Evolutionary conservation across 64 coral and sea anemone species (phyloP), one percentile per base, ranked within the genome.

Genomic region (Porites lutea): DNA sequence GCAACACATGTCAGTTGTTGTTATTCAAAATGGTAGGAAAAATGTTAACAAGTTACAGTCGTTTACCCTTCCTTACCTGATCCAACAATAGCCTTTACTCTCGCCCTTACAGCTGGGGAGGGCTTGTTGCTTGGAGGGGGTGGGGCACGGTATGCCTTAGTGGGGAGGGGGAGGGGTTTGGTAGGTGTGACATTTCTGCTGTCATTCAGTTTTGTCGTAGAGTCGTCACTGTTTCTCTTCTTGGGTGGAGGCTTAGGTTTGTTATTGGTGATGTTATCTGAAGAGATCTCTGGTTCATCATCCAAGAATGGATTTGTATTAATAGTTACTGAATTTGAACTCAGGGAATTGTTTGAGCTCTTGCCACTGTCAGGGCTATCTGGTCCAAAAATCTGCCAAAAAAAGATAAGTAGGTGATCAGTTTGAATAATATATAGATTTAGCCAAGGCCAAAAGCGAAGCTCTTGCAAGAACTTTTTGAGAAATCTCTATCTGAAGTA

Each of bases 81-180:
- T 46, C 18, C 43, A 48, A 69, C 18, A 49, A 84, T 52, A 5
- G 81, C 63, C 19, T 52, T 84, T 7, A 84, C 61, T 67, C 83
- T 88, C 13, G 90, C 68, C 72, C 82, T 81, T 14, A 51, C 44
- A 5, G 50, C 11, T 14, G 74, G 88, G 9, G 68, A 46, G 8
- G 77, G 66, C 46, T 72, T 87, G 21, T 60, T 62, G 48, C 73
- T 51, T 13, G 95, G 95, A 72, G 92, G 95, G 10, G 75, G 88
- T 59, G 95, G 95, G 37, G 95, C 95, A 70, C 82, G 91, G 77
- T 96, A 94, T 1, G 71, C 82, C 60, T 96, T 96, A 13, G 92
- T 54, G 27, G 92, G 93, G 75, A 89, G 72, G 27, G 27, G 27
- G 3, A 92, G 88, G 0, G 86, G 79, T 65, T 93, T 93, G 46